Evolutionary conservation across 2,797 vertebrate species (phyloP), one percentile per base, ranked within the genome.

Genomic region (Yasuhikotakia modesta): DNA sequence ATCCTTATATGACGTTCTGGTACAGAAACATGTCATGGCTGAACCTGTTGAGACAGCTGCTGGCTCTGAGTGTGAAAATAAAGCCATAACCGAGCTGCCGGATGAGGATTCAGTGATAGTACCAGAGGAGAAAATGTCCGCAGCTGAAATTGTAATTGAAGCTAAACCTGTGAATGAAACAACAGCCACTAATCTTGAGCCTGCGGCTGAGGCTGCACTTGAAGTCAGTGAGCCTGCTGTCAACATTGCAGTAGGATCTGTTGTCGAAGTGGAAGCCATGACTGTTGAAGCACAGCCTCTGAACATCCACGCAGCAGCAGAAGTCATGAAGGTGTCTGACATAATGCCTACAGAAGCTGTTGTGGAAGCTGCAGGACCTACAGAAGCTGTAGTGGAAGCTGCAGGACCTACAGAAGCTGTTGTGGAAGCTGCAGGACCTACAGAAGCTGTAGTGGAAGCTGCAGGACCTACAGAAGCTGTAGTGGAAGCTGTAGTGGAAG

Each of bases 111-210:
- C 32, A 8, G 32, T 45, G 58, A 14, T 48, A 63, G 32, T 35
- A 58, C 39, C 48, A 52, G 68, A 60, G 22, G 52, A 66, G 16
- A 21, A 14, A 0, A 48, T 84, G 84, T 77, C 87, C 45, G 79
- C 84, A 83, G 60, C 80, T 70, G 82, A 87, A 72, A 67, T 83
- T 72, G 70, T 58, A 39, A 21, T 68, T 24, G 84, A 87, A 87
- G 87, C 89, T 87, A 60, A 70, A 76, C 35, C 53, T 24, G 58
- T 48, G 1, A 60, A 14, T 24, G 70, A 61, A 73, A 46, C 63
- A 50, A 48, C 10, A 13, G 17, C n/a, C n/a, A n/a, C n/a, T n/a
- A n/a, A n/a, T n/a, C n/a, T 74, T 53, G 53, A 61, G 64, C 12
- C 45, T 57, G 77, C 57, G 16, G 16, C 32, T 3, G 82, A 85